Conservation (phyloP, 92 coral and sea anemone species). For the Actinostola sp. region DNA sequence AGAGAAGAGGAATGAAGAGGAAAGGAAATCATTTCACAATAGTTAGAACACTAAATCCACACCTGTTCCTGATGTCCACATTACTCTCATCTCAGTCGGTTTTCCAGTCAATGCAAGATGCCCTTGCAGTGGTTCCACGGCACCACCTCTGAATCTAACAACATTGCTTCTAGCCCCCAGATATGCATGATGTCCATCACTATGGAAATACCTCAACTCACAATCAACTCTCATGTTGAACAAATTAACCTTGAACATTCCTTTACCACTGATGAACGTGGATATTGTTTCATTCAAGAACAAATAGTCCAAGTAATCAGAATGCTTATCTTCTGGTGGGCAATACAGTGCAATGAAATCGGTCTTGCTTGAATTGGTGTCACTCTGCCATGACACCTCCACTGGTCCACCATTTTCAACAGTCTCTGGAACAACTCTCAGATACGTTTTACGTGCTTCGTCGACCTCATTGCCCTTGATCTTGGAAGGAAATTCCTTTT, state of each 20-base stretch:
- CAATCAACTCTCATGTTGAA: slow-evolving; percentile 84
- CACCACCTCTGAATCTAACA: slow-evolving; percentile 67
- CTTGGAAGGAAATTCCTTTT: background rate
- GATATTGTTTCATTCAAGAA: slow-evolving; percentile 52
- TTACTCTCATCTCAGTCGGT: slow-evolving; percentile 79
- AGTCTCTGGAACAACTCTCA: slow-evolving; percentile 56
- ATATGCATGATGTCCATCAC: slow-evolving; percentile 29
- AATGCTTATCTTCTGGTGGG: slow-evolving; percentile 67
- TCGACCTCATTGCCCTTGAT: slow-evolving; percentile 12
- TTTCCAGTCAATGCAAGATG: slow-evolving; percentile 71
- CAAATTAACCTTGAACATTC: slow-evolving; percentile 56
- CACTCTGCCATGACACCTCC: slow-evolving; percentile 75
- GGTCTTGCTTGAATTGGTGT: slow-evolving; percentile 33
- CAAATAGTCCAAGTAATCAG: slow-evolving; percentile 72
- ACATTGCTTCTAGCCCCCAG: slow-evolving; percentile 52
- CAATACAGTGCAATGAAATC: slow-evolving; percentile 87
- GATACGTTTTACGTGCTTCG: background rate
- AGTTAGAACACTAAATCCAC: too few species aligned
- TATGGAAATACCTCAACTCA: slow-evolving; percentile 74
- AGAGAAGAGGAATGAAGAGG: too few species aligned
- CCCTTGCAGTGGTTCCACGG: slow-evolving; percentile 63
- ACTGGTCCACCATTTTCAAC: slow-evolving; percentile 70
- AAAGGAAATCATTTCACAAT: too few species aligned
- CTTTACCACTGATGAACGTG: slow-evolving; percentile 65
- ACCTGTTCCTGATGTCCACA: slow-evolving; percentile 94